phyloP scores from a whole-genome alignment of 2,113 vertebrate species.

The Perca schrenkii region DNA sequence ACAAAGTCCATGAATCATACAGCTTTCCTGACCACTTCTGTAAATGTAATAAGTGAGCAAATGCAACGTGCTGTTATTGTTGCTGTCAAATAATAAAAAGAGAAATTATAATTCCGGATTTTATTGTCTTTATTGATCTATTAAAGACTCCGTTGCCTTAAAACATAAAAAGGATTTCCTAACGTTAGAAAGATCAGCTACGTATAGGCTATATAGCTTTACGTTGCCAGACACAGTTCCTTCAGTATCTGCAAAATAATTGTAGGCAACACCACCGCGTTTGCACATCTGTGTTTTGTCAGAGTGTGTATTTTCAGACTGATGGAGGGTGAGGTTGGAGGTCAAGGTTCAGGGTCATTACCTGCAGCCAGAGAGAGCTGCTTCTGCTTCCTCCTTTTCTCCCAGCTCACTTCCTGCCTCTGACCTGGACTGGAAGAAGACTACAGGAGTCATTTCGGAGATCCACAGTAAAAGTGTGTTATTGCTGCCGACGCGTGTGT shows the following conservation, averaged over 20 bases:
- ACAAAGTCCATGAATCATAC: constrained; percentile 39
- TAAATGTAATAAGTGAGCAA: constrained; percentile 74
- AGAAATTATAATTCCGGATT: constrained; percentile 49
- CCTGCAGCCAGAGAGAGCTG: constrained; percentile 72
- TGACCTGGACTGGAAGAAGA: constrained; percentile 70
- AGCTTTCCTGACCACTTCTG: constrained; percentile 59
- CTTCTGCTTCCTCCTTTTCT: constrained; percentile 82
- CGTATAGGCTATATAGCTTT: background rate
- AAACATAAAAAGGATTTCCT: background rate
- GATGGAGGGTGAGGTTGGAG: constrained; percentile 66
- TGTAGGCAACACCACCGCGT: constrained; percentile 6
- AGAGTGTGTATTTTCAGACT: constrained; percentile 57
- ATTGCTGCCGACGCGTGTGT: constrained; percentile 33
- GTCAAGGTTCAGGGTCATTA: constrained; percentile 78
- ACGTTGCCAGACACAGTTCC: constrained; percentile 2
- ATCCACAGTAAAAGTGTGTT: constrained; percentile 52
- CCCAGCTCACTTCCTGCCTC: constrained; percentile 74
- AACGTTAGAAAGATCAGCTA: background rate
- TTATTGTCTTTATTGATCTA: constrained; percentile 15
- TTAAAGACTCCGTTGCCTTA: background rate
- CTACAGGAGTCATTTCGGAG: constrained; percentile 56
- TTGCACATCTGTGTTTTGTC: constrained; percentile 77
- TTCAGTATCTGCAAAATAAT: constrained; percentile 18
- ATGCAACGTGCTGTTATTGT: constrained; percentile 66
- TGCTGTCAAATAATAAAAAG: constrained; percentile 77